A percentile compares a stretch with the other conserved stretches of the same genome.
Evolutionary conservation across 2,113 vertebrate genomes (phyloP).

Genomic region (Campylomormyrus tamandua): DNA sequence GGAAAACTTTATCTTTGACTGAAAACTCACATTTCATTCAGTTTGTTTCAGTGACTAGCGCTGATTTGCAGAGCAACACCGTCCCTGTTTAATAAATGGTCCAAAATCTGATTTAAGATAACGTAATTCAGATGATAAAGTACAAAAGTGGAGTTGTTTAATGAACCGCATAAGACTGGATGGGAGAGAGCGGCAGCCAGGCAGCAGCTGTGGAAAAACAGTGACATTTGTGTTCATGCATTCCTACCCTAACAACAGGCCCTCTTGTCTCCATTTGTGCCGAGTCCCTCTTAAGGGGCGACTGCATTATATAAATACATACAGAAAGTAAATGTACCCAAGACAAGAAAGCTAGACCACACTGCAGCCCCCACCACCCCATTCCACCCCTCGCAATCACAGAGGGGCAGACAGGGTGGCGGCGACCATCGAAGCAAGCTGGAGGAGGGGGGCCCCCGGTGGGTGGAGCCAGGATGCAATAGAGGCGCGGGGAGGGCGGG

Average conservation of each 20-base stretch:
- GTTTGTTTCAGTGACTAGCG: not conserved
- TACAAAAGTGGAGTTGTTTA: not conserved
- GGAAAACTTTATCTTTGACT: not conserved
- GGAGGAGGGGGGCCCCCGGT: conserved; percentile 5
- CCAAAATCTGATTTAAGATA: not conserved
- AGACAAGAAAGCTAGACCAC: not conserved
- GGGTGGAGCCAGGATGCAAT: not conserved
- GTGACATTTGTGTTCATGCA: not conserved
- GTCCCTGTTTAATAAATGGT: not conserved
- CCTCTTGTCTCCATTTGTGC: not conserved
- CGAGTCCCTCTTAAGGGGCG: not conserved
- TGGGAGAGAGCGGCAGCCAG: not conserved
- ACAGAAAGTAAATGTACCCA: not conserved
- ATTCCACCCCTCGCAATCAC: not conserved
- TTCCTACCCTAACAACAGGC: not conserved
- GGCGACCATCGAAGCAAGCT: not conserved
- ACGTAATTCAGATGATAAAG: not conserved
- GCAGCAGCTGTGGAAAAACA: not conserved
- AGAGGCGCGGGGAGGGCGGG: conserved; percentile 35
- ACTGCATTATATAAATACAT: not conserved
- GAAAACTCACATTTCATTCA: not conserved
- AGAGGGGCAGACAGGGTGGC: not conserved
- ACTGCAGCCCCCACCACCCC: not conserved
- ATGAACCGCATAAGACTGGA: not conserved
- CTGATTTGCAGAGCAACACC: not conserved